A percentile compares a stretch with the other conserved stretches of the same genome.
Evolutionary conservation across 1,140 invertebrate species (phyloP).

Genomic region (Solen grandis): DNA sequence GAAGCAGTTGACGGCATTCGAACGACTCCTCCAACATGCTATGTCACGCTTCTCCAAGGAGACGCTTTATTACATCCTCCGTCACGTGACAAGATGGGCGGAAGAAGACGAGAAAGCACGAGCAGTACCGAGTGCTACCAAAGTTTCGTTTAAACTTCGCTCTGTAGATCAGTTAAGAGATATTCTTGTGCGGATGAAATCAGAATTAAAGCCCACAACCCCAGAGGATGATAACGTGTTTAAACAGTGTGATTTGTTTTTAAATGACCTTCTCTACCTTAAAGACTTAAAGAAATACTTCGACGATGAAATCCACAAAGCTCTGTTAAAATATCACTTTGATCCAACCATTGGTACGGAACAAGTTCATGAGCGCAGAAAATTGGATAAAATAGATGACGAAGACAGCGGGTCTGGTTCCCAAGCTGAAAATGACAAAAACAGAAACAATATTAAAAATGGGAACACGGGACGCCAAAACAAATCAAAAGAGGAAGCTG

Average conservation of each 20-base stretch:
- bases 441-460: slow-evolving; percentile 7
- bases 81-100: slow-evolving; percentile 33
- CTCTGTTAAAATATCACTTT: slow-evolving; percentile 60
- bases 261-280: slow-evolving; percentile 61
- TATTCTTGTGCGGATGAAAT: slow-evolving; percentile 34
- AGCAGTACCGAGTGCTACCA: neutral
- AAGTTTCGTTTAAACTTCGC: slow-evolving; percentile 19
- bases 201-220: slow-evolving; percentile 12
- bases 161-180: slow-evolving; percentile 46
- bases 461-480: neutral
- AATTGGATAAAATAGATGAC: slow-evolving; percentile 1
- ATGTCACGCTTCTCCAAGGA: slow-evolving; percentile 67
- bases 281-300: slow-evolving; percentile 62
- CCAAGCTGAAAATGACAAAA: slow-evolving; percentile 26
- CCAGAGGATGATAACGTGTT: slow-evolving; percentile 41
- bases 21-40: slow-evolving; percentile 60
- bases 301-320: slow-evolving; percentile 59
- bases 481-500: neutral
- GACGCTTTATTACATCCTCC: slow-evolving; percentile 41
- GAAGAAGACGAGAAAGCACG: slow-evolving; percentile 11
- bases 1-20: slow-evolving; percentile 57
- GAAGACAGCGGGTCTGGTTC: slow-evolving; percentile 48
- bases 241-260: slow-evolving; percentile 56
- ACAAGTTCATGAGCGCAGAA: neutral
- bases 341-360: slow-evolving; percentile 16